Conservation (phyloP, 2,797 vertebrate species). For the Neopelma chrysocephalum region DNA sequence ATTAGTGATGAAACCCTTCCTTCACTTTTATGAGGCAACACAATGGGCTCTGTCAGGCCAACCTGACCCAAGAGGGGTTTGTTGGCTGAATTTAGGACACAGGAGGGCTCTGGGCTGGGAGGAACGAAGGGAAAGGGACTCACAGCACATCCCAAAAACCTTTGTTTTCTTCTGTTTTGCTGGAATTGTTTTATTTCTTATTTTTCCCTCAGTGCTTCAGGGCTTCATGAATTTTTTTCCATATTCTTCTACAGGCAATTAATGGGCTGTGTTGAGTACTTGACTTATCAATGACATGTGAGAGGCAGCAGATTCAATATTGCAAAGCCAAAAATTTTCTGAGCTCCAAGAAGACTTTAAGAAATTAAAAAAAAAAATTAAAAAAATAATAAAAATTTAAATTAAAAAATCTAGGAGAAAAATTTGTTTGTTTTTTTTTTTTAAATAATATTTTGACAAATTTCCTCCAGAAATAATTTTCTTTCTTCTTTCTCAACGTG, state of each 20-base stretch:
- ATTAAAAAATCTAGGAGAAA: no score
- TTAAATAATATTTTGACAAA: no score
- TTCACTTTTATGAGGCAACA: slow-evolving; percentile 42
- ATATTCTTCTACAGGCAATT: not conserved
- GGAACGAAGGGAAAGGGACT: not conserved
- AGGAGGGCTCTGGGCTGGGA: not conserved
- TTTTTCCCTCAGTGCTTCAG: not conserved
- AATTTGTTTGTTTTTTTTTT: no score
- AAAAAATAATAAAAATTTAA: no score
- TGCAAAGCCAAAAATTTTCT: no score
- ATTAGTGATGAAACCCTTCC: not conserved
- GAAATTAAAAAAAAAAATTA: no score
- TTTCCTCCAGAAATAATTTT: no score
- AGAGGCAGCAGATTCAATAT: no score
- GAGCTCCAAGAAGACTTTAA: no score
- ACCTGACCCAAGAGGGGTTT: slow-evolving; percentile 23
- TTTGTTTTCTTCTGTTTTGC: not conserved
- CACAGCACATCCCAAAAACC: not conserved
- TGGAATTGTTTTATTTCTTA: not conserved
- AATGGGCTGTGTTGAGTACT: no score
- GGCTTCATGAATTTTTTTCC: not conserved
- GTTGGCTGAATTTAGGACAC: not conserved
- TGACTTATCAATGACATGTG: no score
- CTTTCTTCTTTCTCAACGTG: no score
- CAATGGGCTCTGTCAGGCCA: slow-evolving; percentile 51